Evolutionary conservation across 2,888 invertebrate species (phyloP).

Genomic region (Nymphalis c-album): DNA sequence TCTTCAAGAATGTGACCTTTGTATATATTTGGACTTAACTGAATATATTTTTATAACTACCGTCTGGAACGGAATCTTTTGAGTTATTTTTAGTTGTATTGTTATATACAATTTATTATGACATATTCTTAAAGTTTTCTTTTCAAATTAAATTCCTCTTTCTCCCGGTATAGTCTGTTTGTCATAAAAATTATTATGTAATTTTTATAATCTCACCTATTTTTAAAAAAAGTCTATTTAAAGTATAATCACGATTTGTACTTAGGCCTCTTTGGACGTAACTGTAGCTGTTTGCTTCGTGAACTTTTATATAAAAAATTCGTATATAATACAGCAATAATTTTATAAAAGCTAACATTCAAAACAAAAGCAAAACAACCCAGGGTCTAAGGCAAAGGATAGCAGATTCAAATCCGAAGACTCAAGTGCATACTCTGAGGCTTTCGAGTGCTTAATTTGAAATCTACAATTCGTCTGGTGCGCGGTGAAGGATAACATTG

Average conservation of each 20-base stretch:
- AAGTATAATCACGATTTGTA: too few species aligned
- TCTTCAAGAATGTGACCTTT: slow-evolving; percentile 1
- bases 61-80: slow-evolving; percentile 6
- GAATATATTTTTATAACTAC: slow-evolving; percentile 4
- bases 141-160: not conserved
- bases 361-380: not conserved
- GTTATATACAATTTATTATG: not conserved
- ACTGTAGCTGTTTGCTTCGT: too few species aligned
- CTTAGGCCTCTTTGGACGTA: too few species aligned
- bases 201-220: too few species aligned
- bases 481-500: slow-evolving; percentile 3
- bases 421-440: slow-evolving; percentile 6
- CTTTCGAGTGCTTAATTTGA: slow-evolving; percentile 10
- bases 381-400: not conserved
- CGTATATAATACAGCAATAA: too few species aligned
- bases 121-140: not conserved
- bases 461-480: slow-evolving; percentile 4
- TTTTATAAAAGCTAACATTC: too few species aligned
- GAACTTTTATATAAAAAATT: too few species aligned
- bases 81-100: not conserved
- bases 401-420: not conserved
- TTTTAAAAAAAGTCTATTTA: too few species aligned
- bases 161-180: too few species aligned
- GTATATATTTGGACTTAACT: not conserved
- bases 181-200: too few species aligned